Evolutionary conservation across 1,140 invertebrate genomes (phyloP), one percentile per base, ranked within the genome.

Genomic region (Aradophagus sp.): DNA sequence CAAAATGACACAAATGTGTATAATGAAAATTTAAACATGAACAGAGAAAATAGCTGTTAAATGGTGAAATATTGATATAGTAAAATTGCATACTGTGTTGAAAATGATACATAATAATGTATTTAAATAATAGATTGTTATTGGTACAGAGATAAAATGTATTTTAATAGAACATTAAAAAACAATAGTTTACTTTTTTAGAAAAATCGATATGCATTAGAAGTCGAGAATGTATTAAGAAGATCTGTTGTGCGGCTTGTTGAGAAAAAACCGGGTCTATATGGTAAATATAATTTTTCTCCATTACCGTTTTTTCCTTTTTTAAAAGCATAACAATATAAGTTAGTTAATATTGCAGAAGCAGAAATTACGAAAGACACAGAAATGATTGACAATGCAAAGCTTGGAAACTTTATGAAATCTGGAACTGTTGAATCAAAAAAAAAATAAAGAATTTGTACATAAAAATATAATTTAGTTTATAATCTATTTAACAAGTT

Each of bases 181-280:
- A 20, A 8, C 5, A 32, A 23, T 8, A 8, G 5, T 31, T 31
- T 23, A 23, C 8, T 41, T 31, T 29, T 14, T 38, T 77, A 92
- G 90, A 80, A 91, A 76, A 82, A 91, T 20, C 86, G 88, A 75
- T 87, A 87, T 76, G 87, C 87, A 1, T 84, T 87, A 68, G 89
- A 87, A 67, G 87, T 91, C n/a, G 90, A 91, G 81, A 77, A 78
- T 36, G 90, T 92, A 83, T 66, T 92, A 5, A 87, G 85, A 77
- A 90, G 88, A 7, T 89, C 87, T 65, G 86, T 92, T 15, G 88
- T 92, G 47, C 90, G 91, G 84, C 87, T 88, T 10, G 79, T 80
- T 63, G 84, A 91, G 84, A 86, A 87, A 5, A 80, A 84, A 76
- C 87, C 89, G 62, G 89, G 89, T 48, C 83, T 84, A 65, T 90